Percentiles rank a stretch among this genome's conserved stretches.
Conservation (phyloP, 2,888 invertebrate genomes). For the Polyommatus icarus region DNA sequence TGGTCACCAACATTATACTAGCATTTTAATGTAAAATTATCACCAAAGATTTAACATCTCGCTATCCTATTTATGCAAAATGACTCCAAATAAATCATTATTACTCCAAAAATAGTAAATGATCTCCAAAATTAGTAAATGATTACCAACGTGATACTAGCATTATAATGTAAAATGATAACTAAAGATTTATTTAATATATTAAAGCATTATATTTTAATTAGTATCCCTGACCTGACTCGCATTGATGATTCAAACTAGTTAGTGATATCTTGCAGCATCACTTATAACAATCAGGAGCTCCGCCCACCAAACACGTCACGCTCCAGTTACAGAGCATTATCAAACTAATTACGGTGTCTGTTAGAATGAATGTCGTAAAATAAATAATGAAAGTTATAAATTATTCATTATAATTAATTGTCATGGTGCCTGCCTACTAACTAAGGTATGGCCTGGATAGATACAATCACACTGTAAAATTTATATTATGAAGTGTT, state of each 20-base stretch:
- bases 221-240: neutral
- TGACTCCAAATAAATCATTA: no score
- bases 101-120: no score
- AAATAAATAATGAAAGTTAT: slow-evolving; percentile 15
- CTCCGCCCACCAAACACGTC: neutral
- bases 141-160: no score
- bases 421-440: neutral
- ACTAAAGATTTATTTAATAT: no score
- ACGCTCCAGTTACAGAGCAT: neutral
- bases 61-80: no score
- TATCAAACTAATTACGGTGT: neutral
- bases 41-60: no score
- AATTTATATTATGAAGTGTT: no score
- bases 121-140: no score
- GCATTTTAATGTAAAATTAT: no score
- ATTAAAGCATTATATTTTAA: no score
- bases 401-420: slow-evolving; percentile 21
- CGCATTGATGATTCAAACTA: slow-evolving; percentile 13
- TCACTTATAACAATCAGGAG: slow-evolving; percentile 15
- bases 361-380: neutral
- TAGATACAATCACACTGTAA: slow-evolving; percentile 4
- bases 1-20: no score
- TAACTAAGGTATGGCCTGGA: neutral
- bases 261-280: neutral
- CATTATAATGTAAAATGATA: no score